Conservation (phyloP, 1,140 invertebrate genomes). For the Babylonia areolata region DNA sequence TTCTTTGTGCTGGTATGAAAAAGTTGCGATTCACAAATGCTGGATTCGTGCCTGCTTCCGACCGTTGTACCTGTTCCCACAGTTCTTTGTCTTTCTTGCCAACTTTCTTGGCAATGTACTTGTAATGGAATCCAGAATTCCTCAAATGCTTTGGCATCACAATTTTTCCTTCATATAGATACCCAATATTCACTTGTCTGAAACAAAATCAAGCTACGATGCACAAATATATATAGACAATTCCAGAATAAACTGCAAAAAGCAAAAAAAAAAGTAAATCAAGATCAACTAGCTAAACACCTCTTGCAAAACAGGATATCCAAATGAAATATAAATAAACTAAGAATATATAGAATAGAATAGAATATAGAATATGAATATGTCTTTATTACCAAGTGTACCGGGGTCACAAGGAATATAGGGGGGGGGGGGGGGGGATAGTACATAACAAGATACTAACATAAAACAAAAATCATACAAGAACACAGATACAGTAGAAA, state of each 20-base stretch:
- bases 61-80: not conserved
- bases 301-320: too few species aligned
- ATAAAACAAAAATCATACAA: too few species aligned
- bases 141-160: not conserved
- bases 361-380: too few species aligned
- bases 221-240: too few species aligned
- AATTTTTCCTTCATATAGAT: conserved; percentile 13
- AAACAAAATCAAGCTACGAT: not conserved
- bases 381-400: too few species aligned
- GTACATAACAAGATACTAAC: too few species aligned
- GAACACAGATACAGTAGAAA: too few species aligned
- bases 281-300: too few species aligned
- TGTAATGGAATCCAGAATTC: not conserved
- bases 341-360: too few species aligned
- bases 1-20: not conserved
- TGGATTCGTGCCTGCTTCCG: not conserved
- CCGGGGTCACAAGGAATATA: too few species aligned
- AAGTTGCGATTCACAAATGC: not conserved
- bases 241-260: not conserved
- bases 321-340: too few species aligned
- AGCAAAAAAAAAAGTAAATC: not conserved
- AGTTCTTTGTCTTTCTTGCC: not conserved
- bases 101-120: conserved; percentile 17
- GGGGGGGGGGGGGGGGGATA: too few species aligned
- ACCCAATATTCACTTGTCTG: conserved; percentile 1